Evolutionary conservation across 1,140 invertebrate species (phyloP), one percentile per base, ranked within the genome.

Genomic region (Neodiprion lecontei): DNA sequence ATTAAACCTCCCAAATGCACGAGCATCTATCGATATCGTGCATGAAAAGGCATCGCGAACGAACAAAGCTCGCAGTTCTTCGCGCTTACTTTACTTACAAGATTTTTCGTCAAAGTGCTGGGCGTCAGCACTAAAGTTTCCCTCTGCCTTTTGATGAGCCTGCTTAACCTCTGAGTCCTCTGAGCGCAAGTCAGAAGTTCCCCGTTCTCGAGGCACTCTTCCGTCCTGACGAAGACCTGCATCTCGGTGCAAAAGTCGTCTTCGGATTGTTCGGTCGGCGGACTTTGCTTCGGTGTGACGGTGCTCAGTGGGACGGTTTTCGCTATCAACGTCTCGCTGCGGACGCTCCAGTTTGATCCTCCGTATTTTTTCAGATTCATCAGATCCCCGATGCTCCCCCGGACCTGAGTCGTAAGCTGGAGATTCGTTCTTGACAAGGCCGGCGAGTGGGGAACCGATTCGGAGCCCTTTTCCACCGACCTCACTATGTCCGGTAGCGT

Each of bases 351-450:
- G 76, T 89, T 91, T 78, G 92, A 93, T 21, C 91, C 91, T 71
- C 92, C 92, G 79, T 93, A 94, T 79, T 91, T 92, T 81, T 92
- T 92, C 78, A 91, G 79, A 83, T 95, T 95, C 93, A 95, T 95
- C 78, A 95, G 84, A 84, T 95, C 94, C 7, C 94, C 94, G 61
- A 95, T 93, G 75, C 93, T 94, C 2, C 92, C 92, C 5, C 90
- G 87, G 1, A 91, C 89, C 65, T 90, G 89, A 1, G 87, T 86
- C n/a, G 89, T 86, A 40, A 83, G 40, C 12, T 85, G 80, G 10
- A 90, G 89, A 76, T 89, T 89, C 7, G 88, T 89, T 12, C 90
- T 83, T 0, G 89, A 90, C 61, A 91, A 74, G 5, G 90, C 88
- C 2, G 90, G 90, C 21, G 89, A 90, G 70, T 90, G 89, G 0